Percentiles rank a stretch among this genome's conserved stretches.
These are phyloP conservation scores for Trissolcus japonicus DNA, from an alignment of 2,888 invertebrate species.

Conservation along the genomic window DNA sequence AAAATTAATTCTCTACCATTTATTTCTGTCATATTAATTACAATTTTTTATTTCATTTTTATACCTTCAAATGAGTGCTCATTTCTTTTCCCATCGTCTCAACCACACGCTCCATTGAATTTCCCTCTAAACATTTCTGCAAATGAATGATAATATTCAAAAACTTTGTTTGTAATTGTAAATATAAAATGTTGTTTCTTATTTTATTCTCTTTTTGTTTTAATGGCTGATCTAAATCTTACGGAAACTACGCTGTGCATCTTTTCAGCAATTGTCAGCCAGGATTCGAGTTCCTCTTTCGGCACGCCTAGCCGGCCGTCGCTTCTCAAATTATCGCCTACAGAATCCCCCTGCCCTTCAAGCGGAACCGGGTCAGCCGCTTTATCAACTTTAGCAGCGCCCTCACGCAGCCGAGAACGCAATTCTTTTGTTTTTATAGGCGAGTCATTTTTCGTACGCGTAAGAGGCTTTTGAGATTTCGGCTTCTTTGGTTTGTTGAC, in stretches of 20 bases:
- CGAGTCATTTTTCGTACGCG: slow-evolving; percentile 4
- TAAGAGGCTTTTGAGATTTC: slow-evolving; percentile 27
- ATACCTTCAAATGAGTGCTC: slow-evolving; percentile 21
- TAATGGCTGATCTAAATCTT: not conserved
- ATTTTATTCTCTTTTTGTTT: no score
- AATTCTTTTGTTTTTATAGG: not conserved
- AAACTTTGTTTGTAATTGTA: no score
- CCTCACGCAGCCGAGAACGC: not conserved
- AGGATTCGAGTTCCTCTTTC: slow-evolving; percentile 17
- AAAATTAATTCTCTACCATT: no score
- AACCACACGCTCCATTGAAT: slow-evolving; percentile 13
- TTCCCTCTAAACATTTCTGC: not conserved
- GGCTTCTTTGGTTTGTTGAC: not conserved
- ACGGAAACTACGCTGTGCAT: slow-evolving; percentile 21
- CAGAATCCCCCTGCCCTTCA: not conserved
- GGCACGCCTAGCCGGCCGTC: not conserved
- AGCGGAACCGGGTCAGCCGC: slow-evolving; percentile 4
- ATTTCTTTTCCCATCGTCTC: slow-evolving; percentile 31
- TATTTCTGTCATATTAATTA: not conserved
- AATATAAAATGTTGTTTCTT: no score
- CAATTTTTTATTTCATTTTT: not conserved
- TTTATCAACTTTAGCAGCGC: not conserved
- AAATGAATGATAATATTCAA: no score
- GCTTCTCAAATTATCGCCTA: not conserved
- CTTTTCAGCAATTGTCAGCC: slow-evolving; percentile 8